phyloP scores from a whole-genome alignment of 2,888 invertebrate genomes.

The Buathra laborator region DNA sequence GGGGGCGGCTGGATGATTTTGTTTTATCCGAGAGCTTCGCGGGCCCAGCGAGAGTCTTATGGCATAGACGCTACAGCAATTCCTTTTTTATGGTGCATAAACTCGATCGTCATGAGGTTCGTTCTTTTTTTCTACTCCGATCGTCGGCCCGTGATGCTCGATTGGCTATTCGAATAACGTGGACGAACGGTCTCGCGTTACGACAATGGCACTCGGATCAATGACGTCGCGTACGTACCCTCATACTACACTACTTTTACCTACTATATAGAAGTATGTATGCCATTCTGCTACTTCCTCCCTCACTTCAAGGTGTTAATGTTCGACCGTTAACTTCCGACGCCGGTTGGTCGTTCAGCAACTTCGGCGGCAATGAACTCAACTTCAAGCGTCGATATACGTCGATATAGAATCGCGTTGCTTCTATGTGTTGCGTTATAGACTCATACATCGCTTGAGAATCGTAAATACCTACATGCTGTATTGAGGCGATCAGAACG shows the following conservation, averaged over 20 bases:
- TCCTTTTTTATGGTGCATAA: conserved; percentile 80
- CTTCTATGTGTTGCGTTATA: neutral
- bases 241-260: neutral
- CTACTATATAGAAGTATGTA: neutral
- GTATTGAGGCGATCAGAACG: neutral
- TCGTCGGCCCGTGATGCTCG: conserved; percentile 74
- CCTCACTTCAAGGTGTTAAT: conserved; percentile 64
- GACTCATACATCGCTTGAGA: neutral
- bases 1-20: conserved; percentile 37
- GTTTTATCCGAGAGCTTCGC: conserved; percentile 28
- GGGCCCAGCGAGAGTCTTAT: conserved; percentile 39
- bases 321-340: conserved; percentile 60
- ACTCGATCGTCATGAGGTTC: conserved; percentile 71
- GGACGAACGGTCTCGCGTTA: conserved; percentile 70
- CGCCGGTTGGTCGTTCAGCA: conserved; percentile 41
- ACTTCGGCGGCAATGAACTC: conserved; percentile 47
- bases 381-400: conserved; percentile 31
- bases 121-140: conserved; percentile 28
- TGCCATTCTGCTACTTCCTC: conserved; percentile 17
- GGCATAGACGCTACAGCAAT: conserved; percentile 70
- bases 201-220: conserved; percentile 74
- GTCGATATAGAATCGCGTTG: conserved; percentile 10
- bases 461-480: neutral
- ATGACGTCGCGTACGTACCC: conserved; percentile 58
- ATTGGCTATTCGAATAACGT: conserved; percentile 78